Conservation (phyloP, 2,797 vertebrate species). For the Chrosomus eos region DNA sequence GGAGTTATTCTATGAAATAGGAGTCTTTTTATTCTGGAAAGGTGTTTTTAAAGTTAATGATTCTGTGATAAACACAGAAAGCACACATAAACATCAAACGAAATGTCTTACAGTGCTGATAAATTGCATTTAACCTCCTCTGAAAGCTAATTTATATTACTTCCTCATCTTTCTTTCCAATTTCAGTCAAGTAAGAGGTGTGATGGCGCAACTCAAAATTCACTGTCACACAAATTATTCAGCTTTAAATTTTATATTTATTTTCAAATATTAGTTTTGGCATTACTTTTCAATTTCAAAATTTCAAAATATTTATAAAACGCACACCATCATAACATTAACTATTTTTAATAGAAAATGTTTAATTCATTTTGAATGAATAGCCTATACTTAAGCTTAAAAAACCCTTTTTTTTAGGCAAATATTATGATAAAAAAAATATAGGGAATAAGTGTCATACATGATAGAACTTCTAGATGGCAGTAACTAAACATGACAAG, state of each 20-base stretch:
- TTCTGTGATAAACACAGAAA: neutral
- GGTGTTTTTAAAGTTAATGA: neutral
- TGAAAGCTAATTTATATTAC: neutral
- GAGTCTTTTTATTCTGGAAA: neutral
- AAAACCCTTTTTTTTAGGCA: neutral
- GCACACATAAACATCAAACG: neutral
- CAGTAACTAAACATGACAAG: slow-evolving; percentile 33
- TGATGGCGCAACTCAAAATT: neutral
- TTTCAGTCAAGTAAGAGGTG: neutral
- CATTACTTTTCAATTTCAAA: neutral
- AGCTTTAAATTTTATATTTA: neutral
- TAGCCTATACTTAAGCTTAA: neutral
- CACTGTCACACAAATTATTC: neutral
- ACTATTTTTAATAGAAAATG: neutral
- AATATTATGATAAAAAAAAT: neutral
- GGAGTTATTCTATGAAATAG: neutral
- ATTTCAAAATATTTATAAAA: neutral
- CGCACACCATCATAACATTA: neutral
- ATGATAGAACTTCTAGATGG: slow-evolving; percentile 13
- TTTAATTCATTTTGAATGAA: neutral
- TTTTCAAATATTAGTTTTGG: neutral
- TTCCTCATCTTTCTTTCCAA: neutral
- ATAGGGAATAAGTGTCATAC: slow-evolving; percentile 1
- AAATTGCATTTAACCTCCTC: neutral
- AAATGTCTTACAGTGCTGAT: neutral